These are phyloP conservation scores for Morinoia aosen DNA, from an alignment of 2,888 invertebrate genomes.

Conservation along the genomic window DNA sequence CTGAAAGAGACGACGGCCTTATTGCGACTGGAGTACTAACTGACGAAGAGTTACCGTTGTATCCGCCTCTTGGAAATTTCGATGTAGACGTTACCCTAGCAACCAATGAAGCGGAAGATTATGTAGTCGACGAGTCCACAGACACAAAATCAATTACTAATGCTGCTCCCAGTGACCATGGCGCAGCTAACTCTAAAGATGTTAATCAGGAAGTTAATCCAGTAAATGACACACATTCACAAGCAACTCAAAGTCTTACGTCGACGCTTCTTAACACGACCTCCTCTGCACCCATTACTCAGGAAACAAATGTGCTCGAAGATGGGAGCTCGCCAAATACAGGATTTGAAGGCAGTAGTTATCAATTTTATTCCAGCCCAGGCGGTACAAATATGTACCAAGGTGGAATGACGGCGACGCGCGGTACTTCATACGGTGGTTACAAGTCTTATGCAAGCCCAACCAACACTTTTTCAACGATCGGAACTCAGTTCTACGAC, in stretches of 20 bases:
- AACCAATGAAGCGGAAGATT: not conserved
- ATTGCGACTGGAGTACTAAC: not conserved
- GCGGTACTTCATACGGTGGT: not conserved
- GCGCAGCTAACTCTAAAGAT: not conserved
- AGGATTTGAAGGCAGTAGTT: not conserved
- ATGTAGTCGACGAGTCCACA: not conserved
- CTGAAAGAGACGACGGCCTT: not conserved
- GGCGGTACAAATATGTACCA: not conserved
- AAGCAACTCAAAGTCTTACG: not conserved
- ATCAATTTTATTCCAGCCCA: slow-evolving; percentile 5
- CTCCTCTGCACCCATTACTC: not conserved
- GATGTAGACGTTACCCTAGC: not conserved
- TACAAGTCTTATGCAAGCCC: not conserved
- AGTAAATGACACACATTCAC: not conserved
- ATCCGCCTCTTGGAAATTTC: slow-evolving; percentile 36
- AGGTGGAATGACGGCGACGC: not conserved
- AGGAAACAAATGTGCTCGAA: not conserved
- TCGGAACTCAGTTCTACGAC: slow-evolving; percentile 14
- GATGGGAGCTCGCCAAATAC: not conserved
- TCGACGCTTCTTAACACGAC: not conserved
- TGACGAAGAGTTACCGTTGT: not conserved
- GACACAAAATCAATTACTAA: not conserved
- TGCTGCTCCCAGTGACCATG: not conserved
- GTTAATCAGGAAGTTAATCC: not conserved
- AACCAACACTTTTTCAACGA: not conserved